Base-by-base conservation (phyloP, 2,888 invertebrate genomes). In the Brenthis hecate region DNA sequence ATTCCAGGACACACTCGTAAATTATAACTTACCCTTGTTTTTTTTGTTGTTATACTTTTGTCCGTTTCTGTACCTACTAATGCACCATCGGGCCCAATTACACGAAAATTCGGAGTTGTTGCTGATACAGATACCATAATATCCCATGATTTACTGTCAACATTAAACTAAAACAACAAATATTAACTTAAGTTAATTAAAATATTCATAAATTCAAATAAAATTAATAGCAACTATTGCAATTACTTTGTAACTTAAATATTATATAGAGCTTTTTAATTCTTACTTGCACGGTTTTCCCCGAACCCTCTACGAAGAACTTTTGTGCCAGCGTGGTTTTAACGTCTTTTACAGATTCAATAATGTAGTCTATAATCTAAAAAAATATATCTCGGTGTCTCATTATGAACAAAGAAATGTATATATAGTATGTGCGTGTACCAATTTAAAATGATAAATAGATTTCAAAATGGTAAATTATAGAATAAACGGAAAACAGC, bases 281-380 rank as follows among this genome's bases (percentile, higher is more conserved):
- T 19, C 63, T 64, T 66, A 73, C 64, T 16, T 8, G 77, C 65
- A 32, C 79, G 71, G 1, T 56, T 72, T 55, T 58, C 61, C 1
- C 67, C 60, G 3, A 68, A 36, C 2, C 54, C 43, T 28, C 28
- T 28, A 28, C n/a, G 6, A 66, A 43, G 2, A 8, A 23, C n/a
- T 61, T 69, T 62, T 56, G 61, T 23, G 2, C 43, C 32, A 85
- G 6, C 3, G 69, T 60, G 16, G 75, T 73, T 68, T 75, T 76
- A 68, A 77, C 77, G 13, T 74, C 74, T 69, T 79, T 79, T 6
- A 83, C 71, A 1, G 77, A 75, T 70, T 81, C 78, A 48, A 77
- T 73, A 6, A 85, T 76, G 63, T 80, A 83, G 0, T 77, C 69
- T 55, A 86, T 72, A 53, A 86, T 78, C 86, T 86, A 77, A 51